phyloP scores from a whole-genome alignment of 2,113 vertebrate species.

The Delphinapterus leucas region DNA sequence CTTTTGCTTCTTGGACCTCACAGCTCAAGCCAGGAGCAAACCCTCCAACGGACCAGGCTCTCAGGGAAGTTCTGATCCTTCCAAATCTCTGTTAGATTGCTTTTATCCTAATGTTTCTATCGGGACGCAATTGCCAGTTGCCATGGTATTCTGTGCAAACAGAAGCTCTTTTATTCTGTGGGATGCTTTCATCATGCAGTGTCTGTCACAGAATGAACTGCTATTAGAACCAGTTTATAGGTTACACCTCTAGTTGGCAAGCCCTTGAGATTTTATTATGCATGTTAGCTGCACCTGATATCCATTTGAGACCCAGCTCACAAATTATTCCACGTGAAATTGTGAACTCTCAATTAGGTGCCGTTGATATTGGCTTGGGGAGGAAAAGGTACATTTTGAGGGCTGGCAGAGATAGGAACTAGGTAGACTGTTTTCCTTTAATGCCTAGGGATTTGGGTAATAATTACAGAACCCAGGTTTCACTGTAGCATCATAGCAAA shows the following conservation, averaged over 20 bases:
- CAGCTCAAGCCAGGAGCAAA: neutral
- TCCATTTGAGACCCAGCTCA: neutral
- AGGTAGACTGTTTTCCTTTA: neutral
- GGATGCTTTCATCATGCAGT: neutral
- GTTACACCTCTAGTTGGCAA: neutral
- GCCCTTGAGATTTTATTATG: neutral
- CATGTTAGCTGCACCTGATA: neutral
- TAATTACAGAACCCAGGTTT: neutral
- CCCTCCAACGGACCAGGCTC: neutral
- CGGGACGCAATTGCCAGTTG: constrained; percentile 16
- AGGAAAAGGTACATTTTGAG: neutral
- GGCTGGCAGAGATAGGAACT: neutral
- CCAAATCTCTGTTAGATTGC: neutral
- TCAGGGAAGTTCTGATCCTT: neutral
- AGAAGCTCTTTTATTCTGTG: neutral
- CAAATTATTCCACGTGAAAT: neutral
- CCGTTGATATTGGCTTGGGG: neutral
- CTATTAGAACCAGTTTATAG: constrained; percentile 8
- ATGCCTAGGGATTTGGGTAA: neutral
- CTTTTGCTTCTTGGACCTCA: neutral
- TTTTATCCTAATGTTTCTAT: neutral
- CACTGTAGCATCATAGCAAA: neutral
- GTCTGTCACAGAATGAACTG: constrained; percentile 19
- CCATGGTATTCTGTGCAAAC: constrained; percentile 53
- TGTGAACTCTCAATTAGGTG: neutral